phyloP scores from a whole-genome alignment of 2,797 vertebrate species.

The Eulemur rubriventer region DNA sequence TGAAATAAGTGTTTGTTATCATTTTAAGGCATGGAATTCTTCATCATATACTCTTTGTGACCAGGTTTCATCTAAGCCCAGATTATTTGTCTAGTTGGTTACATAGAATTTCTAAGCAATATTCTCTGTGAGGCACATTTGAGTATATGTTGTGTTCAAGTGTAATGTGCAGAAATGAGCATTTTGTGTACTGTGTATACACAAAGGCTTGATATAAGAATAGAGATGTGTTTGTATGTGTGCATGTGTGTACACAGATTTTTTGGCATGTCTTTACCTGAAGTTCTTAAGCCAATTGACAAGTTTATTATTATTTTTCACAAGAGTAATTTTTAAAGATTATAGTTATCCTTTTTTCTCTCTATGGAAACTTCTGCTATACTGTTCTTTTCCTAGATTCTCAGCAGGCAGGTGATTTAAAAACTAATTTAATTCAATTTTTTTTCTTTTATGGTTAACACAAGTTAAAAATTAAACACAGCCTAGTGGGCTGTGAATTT shows the following conservation, averaged over 20 bases:
- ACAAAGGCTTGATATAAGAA: not conserved
- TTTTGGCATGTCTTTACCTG: not conserved
- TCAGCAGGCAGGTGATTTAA: slow-evolving; percentile 31
- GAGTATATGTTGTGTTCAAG: not conserved
- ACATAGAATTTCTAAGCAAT: not conserved
- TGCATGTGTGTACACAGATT: not conserved
- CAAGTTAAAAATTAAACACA: slow-evolving; percentile 37
- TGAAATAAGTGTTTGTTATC: not conserved
- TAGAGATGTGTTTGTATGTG: not conserved
- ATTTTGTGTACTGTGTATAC: not conserved
- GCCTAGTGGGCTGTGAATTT: slow-evolving; percentile 12
- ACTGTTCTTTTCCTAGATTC: not conserved
- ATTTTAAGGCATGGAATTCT: slow-evolving; percentile 8
- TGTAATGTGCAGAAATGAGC: not conserved
- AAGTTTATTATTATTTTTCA: not conserved
- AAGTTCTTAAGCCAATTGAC: not conserved
- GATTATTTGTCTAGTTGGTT: not conserved
- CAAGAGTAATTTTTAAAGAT: not conserved
- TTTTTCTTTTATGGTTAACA: slow-evolving; percentile 1
- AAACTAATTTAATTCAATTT: not conserved
- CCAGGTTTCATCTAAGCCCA: not conserved
- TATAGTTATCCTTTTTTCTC: not conserved
- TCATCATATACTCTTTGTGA: not conserved
- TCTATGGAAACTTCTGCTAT: not conserved
- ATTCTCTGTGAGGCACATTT: not conserved